Evolutionary conservation across 2,113 vertebrate species (phyloP).

Genomic region (Alligator sinensis): DNA sequence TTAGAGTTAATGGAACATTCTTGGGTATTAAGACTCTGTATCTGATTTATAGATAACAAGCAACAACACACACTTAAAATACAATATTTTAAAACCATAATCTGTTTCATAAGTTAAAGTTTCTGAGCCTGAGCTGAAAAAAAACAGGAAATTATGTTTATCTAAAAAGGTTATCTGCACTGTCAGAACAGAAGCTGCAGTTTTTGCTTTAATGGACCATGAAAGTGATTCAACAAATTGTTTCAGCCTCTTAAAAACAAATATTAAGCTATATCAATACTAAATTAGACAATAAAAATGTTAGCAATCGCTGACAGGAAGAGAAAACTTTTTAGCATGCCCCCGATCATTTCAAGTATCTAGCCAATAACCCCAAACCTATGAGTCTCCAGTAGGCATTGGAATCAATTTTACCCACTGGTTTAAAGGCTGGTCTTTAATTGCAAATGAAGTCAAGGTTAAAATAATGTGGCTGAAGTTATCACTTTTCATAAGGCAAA

Average conservation of each 20-base stretch:
- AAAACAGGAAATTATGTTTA: constrained; percentile 67
- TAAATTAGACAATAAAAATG: constrained; percentile 34
- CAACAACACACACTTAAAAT: constrained; percentile 73
- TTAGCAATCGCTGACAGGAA: constrained; percentile 14
- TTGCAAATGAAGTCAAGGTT: constrained; percentile 39
- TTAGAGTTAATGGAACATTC: constrained; percentile 80
- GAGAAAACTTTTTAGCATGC: not conserved
- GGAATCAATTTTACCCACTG: constrained; percentile 41
- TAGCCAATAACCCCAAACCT: constrained; percentile 23
- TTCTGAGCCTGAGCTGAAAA: constrained; percentile 63
- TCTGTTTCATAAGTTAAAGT: constrained; percentile 65
- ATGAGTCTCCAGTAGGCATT: not conserved
- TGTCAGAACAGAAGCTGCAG: constrained; percentile 68
- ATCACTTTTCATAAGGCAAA: constrained; percentile 1
- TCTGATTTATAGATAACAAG: constrained; percentile 79
- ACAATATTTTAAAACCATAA: constrained; percentile 69
- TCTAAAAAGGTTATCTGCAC: constrained; percentile 69
- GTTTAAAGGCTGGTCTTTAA: constrained; percentile 52
- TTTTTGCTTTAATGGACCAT: constrained; percentile 72
- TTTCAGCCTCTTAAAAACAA: constrained; percentile 70
- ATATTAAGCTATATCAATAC: constrained; percentile 57
- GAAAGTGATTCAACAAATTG: constrained; percentile 73
- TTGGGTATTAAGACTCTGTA: constrained; percentile 73
- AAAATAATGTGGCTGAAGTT: constrained; percentile 26
- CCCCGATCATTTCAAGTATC: not conserved